Conservation (phyloP, 1,140 invertebrate genomes). For the Seison nebaliae region DNA sequence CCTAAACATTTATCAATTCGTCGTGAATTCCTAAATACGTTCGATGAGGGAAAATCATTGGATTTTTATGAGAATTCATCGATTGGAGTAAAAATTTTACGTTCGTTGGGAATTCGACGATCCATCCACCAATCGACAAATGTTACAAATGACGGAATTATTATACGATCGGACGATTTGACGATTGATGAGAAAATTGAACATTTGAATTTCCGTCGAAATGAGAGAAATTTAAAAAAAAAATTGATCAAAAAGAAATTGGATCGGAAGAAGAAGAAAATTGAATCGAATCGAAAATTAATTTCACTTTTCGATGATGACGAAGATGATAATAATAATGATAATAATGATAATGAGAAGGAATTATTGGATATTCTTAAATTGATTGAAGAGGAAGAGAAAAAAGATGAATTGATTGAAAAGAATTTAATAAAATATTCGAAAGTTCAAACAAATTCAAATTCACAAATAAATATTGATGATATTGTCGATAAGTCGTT, state of each 20-base stretch:
- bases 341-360: not conserved
- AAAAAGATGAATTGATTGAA: slow-evolving; percentile 1
- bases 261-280: slow-evolving; percentile 61
- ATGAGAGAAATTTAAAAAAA: not conserved
- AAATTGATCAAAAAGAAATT: slow-evolving; percentile 38
- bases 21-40: slow-evolving; percentile 7
- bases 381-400: not conserved
- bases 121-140: slow-evolving; percentile 2
- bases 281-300: slow-evolving; percentile 43
- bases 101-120: not conserved
- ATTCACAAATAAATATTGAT: not conserved
- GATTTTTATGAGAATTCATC: too few relatives aligned
- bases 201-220: not conserved
- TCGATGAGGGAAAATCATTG: slow-evolving; percentile 2
- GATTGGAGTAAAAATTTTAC: too few relatives aligned
- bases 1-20: slow-evolving; percentile 39
- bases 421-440: not conserved
- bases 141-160: not conserved
- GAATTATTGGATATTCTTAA: not conserved
- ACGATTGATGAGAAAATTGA: slow-evolving; percentile 45
- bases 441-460: not conserved
- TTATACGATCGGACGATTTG: slow-evolving; percentile 38
- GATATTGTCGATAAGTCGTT: not conserved
- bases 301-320: slow-evolving; percentile 25
- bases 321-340: slow-evolving; percentile 7